Base-by-base conservation (phyloP, 2,797 vertebrate species). In the Fundulus diaphanus region DNA sequence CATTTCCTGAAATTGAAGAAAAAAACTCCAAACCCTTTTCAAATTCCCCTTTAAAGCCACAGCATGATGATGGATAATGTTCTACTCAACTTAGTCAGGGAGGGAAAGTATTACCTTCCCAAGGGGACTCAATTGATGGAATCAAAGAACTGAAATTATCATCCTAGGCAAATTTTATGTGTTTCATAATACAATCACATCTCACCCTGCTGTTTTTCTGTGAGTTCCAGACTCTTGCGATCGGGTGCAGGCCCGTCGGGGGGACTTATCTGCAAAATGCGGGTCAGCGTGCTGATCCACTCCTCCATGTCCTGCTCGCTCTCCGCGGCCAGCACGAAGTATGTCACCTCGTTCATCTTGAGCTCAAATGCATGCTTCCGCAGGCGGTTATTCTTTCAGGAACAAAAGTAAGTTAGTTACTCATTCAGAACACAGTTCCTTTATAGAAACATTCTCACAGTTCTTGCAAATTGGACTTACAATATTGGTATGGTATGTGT, bases 271-370 rank as follows among this genome's bases (percentile, higher is more conserved):
- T 99, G 98, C 77, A 99, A 92, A 91, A 99, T 99, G 84, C 97
- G 97, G 82, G 96, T 99, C 87, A 99, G 94, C n/a, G 97, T 99
- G 86, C 93, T 96, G 85, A 99, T 99, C 98, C 98, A 99, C 24
- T 99, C 98, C 66, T 99, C 98, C 98, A 99, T 99, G 92, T 99
- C 98, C 74, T 97, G 96, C 89, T 99, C 98, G 0, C 95, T 99
- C 93, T 99, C 98, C 33, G 98, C 97, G 59, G 98, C 98, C 95
- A 99, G 96, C 90, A 99, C 98, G 35, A 99, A 99, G 93, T 99
- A 99, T 9, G 98, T 99, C 87, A 99, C 96, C 83, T 99, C 97
- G 78, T 98, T 98, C 98, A 99, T 99, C 95, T 99, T 99, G 94
- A 99, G 88, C 88, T 99, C 98, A 87, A 99, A 99, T 85, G 98